Evolutionary conservation across 2,888 invertebrate species (phyloP), one percentile per base, ranked within the genome.

Genomic region (Pristionchus mayeri): DNA sequence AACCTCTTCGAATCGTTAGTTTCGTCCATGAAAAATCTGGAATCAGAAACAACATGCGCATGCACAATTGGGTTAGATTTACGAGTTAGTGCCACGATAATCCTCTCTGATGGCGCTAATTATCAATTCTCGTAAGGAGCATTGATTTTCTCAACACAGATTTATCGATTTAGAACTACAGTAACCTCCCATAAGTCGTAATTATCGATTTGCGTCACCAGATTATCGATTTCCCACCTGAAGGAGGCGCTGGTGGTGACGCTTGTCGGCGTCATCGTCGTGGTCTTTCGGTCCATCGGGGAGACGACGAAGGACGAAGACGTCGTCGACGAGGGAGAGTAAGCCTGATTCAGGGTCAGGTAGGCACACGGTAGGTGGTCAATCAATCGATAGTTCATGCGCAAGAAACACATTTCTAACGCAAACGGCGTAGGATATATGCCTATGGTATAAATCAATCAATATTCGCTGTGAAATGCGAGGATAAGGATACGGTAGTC

Each of bases 1-100:
- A 88, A 81, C 67, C 88, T 24, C 48, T 86, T 87, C 52, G 85
- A 83, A 40, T 78, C 76, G 21, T 78, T 78, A 9, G 76, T 78
- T 78, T 52, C 18, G 34, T 78, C 50, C 50, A 50, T 48, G 50
- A 78, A 78, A 40, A 78, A 78, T 78, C 76, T 78, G 71, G n/a
- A 71, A 63, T 0, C 18, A n/a, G 1, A 13, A 6, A 24, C n/a
- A n/a, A n/a, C n/a, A n/a, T n/a, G n/a, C n/a, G 40, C 71, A 71
- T 71, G 71, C 40, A 44, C 71, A 40, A 63, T 34, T 63, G 0
- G 16, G 4, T 7, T 24, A 1, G 7, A 16, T 37, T 30, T 4
- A 27, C 60, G 11, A 6, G 30, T 63, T 4, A 13, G 11, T 50
- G 4, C 50, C 27, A 30, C 57, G 11, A 30, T 1, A 27, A 30